Evolutionary conservation across 1,140 invertebrate genomes (phyloP).

Genomic region (Argopecten irradians): DNA sequence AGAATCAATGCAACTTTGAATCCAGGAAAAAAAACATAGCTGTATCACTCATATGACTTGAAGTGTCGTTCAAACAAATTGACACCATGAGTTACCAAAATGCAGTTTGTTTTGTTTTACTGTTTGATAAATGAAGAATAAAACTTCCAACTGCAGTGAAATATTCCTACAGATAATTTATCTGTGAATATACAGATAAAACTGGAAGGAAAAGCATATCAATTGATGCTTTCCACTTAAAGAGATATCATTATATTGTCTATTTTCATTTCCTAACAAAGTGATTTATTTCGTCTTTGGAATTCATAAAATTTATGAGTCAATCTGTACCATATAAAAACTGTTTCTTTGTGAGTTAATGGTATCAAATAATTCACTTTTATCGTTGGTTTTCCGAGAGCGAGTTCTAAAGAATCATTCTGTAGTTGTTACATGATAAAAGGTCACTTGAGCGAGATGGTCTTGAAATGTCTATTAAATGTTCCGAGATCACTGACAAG

Average conservation of each 20-base stretch:
- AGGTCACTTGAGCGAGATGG: neutral
- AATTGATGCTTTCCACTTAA: neutral
- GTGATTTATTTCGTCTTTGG: neutral
- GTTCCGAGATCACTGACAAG: neutral
- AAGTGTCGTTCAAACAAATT: neutral
- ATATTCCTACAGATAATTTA: neutral
- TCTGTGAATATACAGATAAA: neutral
- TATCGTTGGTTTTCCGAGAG: neutral
- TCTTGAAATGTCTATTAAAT: neutral
- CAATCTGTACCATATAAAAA: neutral
- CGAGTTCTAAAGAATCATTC: neutral
- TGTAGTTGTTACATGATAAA: neutral
- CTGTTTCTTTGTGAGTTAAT: neutral
- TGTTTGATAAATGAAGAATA: neutral
- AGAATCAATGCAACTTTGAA: neutral
- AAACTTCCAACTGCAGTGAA: neutral
- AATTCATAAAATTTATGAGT: neutral
- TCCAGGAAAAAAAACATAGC: neutral
- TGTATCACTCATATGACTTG: neutral
- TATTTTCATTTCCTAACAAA: neutral
- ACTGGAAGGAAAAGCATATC: neutral
- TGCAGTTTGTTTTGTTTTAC: neutral
- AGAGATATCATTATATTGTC: neutral
- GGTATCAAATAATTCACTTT: neutral
- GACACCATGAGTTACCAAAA: neutral